phyloP scores from a whole-genome alignment of 1,140 invertebrate genomes.

The Tenebrio molitor region DNA sequence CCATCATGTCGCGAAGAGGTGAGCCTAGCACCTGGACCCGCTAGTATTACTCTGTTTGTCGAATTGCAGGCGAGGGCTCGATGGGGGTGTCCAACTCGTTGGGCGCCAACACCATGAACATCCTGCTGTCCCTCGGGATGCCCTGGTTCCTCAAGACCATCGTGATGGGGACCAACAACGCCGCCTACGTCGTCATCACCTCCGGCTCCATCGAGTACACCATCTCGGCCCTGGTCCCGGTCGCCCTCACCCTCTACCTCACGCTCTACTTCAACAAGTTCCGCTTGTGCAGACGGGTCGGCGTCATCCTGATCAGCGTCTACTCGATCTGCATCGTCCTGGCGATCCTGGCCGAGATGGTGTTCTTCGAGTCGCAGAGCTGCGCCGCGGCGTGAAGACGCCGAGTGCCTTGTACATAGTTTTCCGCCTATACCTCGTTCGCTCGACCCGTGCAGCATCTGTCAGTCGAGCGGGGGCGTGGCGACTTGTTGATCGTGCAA shows the following conservation, averaged over 20 bases:
- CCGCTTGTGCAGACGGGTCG: slow-evolving; percentile 71
- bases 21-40: slow-evolving; percentile 34
- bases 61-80: slow-evolving; percentile 80
- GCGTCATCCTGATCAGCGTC: slow-evolving; percentile 70
- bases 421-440: too few species aligned
- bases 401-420: slow-evolving; percentile 35
- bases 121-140: slow-evolving; percentile 86
- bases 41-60: neutral
- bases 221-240: slow-evolving; percentile 73
- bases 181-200: slow-evolving; percentile 68
- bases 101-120: slow-evolving; percentile 88
- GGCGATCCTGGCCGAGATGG: slow-evolving; percentile 69
- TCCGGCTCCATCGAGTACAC: slow-evolving; percentile 76
- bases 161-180: slow-evolving; percentile 67
- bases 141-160: slow-evolving; percentile 87
- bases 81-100: slow-evolving; percentile 90
- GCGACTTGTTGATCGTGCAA: slow-evolving; percentile 22
- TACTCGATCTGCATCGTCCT: slow-evolving; percentile 76
- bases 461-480: too few species aligned
- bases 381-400: neutral
- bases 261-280: slow-evolving; percentile 73
- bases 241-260: slow-evolving; percentile 72
- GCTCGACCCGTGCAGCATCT: too few species aligned
- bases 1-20: slow-evolving; percentile 86
- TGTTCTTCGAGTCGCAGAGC: slow-evolving; percentile 41